Evolutionary conservation across 2,888 invertebrate species (phyloP), one percentile per base, ranked within the genome.

Genomic region (Sepiola atlantica): DNA sequence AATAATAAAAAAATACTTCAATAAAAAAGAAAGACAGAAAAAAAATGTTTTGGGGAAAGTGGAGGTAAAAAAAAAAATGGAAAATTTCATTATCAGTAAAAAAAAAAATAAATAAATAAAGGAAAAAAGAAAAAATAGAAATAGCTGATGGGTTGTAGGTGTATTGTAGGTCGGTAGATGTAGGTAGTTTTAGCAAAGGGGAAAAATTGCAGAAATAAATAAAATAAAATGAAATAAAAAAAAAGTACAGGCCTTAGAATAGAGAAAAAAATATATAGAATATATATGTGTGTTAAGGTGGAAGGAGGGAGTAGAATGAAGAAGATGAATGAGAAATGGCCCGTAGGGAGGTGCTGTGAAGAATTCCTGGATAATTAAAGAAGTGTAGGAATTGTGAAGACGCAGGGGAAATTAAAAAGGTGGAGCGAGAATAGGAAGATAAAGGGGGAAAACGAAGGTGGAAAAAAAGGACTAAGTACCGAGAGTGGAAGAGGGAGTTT

Each of bases 351-450:
- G 32, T 8, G 45, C 45, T 77, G 77, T 77, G 77, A 77, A 77
- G 77, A 77, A 77, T 77, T 77, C 77, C n/a, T 77, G 77, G 77
- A 77, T 77, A 77, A 77, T 77, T 77, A 77, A 77, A 77, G 77
- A 32, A 77, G 77, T 24, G 61, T 24, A 61, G 61, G 61, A 61
- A 61, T 61, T 61, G 61, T 61, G 3, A 28, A 28, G 61, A 61
- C 28, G 61, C 61, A 77, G 77, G 77, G 77, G 77, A 77, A 77
- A 77, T 77, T 77, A 77, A 77, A 77, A n/a, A 77, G 28, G 28
- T 77, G n/a, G 77, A n/a, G 77, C 14, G n/a, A 77, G 77, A 16
- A n/a, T n/a, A n/a, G 77, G 0, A 77, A 16, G n/a, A n/a, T 16
- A 18, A n/a, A 32, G 14, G 32, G n/a, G 14, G 32, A 1, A n/a